Evolutionary conservation across 2,797 vertebrate species (phyloP).

Genomic region (Trachops cirrhosus): DNA sequence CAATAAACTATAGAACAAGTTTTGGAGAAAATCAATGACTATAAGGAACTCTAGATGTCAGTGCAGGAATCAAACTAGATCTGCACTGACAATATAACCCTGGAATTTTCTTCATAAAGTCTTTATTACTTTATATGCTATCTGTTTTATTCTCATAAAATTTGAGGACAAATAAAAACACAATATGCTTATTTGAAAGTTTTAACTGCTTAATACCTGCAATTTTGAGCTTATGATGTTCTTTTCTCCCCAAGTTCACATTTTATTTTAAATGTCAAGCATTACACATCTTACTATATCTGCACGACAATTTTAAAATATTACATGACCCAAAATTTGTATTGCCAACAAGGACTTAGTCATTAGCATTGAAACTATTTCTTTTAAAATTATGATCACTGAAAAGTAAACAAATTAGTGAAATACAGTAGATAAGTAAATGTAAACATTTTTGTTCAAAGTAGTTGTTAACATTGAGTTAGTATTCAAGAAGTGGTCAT

Average conservation of each 20-base stretch:
- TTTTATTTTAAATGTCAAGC: neutral
- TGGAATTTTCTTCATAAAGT: constrained; percentile 15
- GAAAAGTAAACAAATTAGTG: neutral
- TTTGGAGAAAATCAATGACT: constrained; percentile 63
- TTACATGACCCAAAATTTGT: neutral
- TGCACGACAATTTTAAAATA: neutral
- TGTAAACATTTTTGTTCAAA: neutral
- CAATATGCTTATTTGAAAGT: neutral
- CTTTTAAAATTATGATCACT: neutral
- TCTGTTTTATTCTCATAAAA: constrained; percentile 31
- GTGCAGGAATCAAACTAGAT: constrained; percentile 39
- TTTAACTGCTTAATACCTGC: neutral
- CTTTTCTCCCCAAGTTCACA: neutral
- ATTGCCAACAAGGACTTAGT: neutral
- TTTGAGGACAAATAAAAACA: constrained; percentile 1
- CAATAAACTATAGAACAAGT: constrained; percentile 47
- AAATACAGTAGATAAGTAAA: neutral
- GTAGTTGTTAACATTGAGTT: neutral
- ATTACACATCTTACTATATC: neutral
- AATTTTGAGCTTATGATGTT: neutral
- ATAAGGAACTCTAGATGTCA: constrained; percentile 31
- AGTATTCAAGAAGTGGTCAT: neutral
- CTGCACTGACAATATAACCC: neutral
- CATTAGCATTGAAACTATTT: neutral
- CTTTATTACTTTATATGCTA: constrained; percentile 14